Base-by-base conservation (phyloP, 1,140 invertebrate genomes). In the Rhopalosiphum padi region DNA sequence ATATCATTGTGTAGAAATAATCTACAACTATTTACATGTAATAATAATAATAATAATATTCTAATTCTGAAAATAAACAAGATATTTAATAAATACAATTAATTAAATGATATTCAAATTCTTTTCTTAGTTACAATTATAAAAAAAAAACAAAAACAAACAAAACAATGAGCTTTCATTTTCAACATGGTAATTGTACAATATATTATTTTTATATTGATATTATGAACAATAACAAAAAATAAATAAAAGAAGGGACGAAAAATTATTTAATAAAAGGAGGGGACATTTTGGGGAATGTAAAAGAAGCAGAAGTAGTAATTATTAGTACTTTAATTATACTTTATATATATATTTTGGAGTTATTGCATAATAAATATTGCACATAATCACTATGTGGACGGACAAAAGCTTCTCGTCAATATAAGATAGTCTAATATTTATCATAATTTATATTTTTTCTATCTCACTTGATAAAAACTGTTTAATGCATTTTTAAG, bases 161-260 rank as follows among this genome's bases (percentile, higher is more conserved):
- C 91, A 93, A 93, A 93, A 93, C 91, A 93, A 93, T 93, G 91
- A 93, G 91, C 91, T 53, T 93, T 85, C n/a, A 93, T 85, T 53
- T 86, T 93, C 48, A 93, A 93, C 48, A 85, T 93, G 82, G 82
- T 93, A 93, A 93, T 93, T 85, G 25, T 51, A 51, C 35, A 93
- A 83, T 86, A 85, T 53, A 48, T 48, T 53, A n/a, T 51, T 86
- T 55, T 41, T 41, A 53, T 53, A 53, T 43, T 92, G 43, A 83
- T 48, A 46, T 86, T 37, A 25, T n/a, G 48, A 53, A 85, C 35
- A 85, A 90, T 43, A 93, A 93, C 68, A 86, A 85, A 93, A 85
- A 92, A 53, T 37, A 53, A 51, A 51, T 51, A 89, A 37, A 89
- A 88, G 46, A 37, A 77, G 22, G 46, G 18, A 53, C 9, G 2